These are phyloP conservation scores for Drosophila limbata DNA, from an alignment of 2,888 invertebrate species.

Conservation along the genomic window DNA sequence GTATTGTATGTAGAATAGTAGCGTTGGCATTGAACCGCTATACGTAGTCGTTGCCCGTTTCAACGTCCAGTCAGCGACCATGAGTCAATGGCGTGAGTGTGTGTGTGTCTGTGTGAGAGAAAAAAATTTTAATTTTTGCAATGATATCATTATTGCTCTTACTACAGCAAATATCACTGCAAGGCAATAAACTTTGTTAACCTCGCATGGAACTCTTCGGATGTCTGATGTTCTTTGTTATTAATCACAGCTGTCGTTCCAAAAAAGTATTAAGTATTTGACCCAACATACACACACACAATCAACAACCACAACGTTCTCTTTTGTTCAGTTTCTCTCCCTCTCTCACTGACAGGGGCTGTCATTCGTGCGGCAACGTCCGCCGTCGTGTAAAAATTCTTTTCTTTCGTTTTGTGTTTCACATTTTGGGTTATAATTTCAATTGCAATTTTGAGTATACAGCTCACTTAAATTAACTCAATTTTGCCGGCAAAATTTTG, in stretches of 20 bases:
- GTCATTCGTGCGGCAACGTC: constrained; percentile 61
- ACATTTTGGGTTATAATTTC: constrained; percentile 62
- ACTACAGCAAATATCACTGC: constrained; percentile 10
- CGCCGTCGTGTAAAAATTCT: constrained; percentile 65
- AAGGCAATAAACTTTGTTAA: constrained; percentile 46
- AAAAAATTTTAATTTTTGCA: constrained; percentile 41
- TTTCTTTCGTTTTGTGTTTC: constrained; percentile 61
- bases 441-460: constrained; percentile 44
- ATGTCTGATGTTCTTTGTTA: constrained; percentile 40
- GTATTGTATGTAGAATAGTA: constrained; percentile 20
- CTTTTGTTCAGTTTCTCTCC: constrained; percentile 30
- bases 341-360: constrained; percentile 47
- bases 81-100: constrained; percentile 50
- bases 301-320: constrained; percentile 62
- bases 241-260: constrained; percentile 41
- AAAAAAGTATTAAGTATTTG: constrained; percentile 44
- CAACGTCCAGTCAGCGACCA: constrained; percentile 55
- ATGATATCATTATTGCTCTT: constrained; percentile 41
- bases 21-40: constrained; percentile 30
- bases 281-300: constrained; percentile 46
- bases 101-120: constrained; percentile 11
- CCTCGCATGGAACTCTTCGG: constrained; percentile 30
- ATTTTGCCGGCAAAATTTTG: constrained; percentile 48
- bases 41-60: constrained; percentile 53
- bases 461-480: constrained; percentile 51